A percentile compares a stretch with the other conserved stretches of the same genome.
These are phyloP conservation scores for Patella ulyssiponensis DNA, from an alignment of 2,888 invertebrate species.

Conservation along the genomic window DNA sequence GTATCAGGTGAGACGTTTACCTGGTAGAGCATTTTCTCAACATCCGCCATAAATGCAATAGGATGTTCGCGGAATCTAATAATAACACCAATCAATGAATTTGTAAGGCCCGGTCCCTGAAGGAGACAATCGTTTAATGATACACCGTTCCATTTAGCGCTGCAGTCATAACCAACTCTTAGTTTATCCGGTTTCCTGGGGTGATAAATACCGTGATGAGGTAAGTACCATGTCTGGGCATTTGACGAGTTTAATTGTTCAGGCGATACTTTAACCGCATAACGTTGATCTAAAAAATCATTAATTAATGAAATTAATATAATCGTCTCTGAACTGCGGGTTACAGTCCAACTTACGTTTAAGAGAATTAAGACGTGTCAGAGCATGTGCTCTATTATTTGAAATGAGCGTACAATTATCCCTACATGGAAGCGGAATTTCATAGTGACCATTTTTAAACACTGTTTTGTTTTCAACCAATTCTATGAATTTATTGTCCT, in stretches of 20 bases:
- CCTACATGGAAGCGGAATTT: constrained; percentile 19
- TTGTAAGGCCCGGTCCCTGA: constrained; percentile 27
- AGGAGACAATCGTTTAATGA: constrained; percentile 22
- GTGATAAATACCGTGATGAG: constrained; percentile 27
- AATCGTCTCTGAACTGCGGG: constrained; percentile 14
- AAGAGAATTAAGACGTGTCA: background rate
- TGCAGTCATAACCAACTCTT: constrained; percentile 20
- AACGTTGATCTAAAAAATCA: constrained; percentile 6
- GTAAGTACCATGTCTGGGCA: constrained; percentile 22
- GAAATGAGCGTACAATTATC: constrained; percentile 2
- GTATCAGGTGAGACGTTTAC: constrained; percentile 21
- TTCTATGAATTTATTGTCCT: constrained; percentile 23
- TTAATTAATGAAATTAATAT: constrained; percentile 21
- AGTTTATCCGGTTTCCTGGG: constrained; percentile 28
- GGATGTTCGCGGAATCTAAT: constrained; percentile 18
- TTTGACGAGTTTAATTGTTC: background rate
- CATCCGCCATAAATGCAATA: constrained; percentile 27
- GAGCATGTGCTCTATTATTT: constrained; percentile 6
- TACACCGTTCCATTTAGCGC: constrained; percentile 18
- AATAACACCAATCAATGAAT: constrained; percentile 24
- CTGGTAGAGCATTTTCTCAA: constrained; percentile 25
- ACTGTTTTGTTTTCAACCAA: constrained; percentile 11
- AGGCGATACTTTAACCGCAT: background rate
- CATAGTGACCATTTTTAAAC: constrained; percentile 23
- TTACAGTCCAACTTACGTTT: constrained; percentile 8